Conservation (phyloP, 30 jellyfish, hydroid and myxozoan genomes). For the Cassiopea xamachana region DNA sequence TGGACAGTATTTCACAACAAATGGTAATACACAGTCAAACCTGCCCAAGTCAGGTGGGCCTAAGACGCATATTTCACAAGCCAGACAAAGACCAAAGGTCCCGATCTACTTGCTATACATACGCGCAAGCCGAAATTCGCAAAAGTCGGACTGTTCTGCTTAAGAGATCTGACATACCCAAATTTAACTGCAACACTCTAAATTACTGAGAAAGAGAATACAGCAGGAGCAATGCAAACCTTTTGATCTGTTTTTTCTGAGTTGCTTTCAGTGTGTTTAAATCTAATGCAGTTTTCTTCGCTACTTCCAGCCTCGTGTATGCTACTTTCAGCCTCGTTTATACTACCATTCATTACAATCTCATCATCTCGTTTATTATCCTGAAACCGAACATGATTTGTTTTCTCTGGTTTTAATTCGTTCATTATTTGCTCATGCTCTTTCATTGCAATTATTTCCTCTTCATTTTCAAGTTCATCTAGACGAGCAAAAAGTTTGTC, state of each 20-base stretch:
- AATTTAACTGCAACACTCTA: no score
- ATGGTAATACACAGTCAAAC: no score
- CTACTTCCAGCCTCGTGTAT: background rate
- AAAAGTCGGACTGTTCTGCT: no score
- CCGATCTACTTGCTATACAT: no score
- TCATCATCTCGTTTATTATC: constrained; percentile 1
- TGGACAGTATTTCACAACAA: no score
- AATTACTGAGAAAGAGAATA: no score
- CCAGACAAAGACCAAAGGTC: no score
- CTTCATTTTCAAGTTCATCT: constrained; percentile 83
- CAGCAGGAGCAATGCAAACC: background rate
- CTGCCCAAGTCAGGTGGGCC: no score
- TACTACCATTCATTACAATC: background rate
- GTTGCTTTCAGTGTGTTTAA: constrained; percentile 20
- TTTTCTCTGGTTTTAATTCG: background rate
- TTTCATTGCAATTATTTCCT: constrained; percentile 32
- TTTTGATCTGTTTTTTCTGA: background rate
- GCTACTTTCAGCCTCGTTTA: background rate
- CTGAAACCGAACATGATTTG: constrained; percentile 18
- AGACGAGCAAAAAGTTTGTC: constrained; percentile 80
- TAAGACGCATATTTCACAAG: no score
- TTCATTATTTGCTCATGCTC: background rate
- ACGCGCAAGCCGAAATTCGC: no score
- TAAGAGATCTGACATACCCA: no score
- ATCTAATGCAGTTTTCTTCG: constrained; percentile 31